Evolutionary conservation across 2,888 invertebrate species (phyloP), one percentile per base, ranked within the genome.

Genomic region (Ornithoptera alexandrae): DNA sequence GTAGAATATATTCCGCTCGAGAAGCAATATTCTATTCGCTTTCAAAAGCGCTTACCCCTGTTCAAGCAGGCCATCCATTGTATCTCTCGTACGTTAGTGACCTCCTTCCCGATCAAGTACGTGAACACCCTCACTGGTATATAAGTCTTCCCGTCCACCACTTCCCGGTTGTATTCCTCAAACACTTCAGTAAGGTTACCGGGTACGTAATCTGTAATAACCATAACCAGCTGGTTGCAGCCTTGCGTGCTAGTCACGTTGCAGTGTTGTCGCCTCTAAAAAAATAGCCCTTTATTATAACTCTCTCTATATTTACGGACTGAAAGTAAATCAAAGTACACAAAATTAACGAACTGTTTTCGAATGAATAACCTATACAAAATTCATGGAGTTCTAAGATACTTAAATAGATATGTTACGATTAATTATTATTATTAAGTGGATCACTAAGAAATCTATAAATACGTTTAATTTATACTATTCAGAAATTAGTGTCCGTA

Each of bases 141-240:
- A 74, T 94, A 94, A 0, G 94, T 95, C 39, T 86, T 83, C 53
- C 83, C 83, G 22, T 93, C 94, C 73, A 95, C 95, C 72, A 92
- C 88, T 67, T 93, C 93, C 89, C 95, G 94, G 85, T 98, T 99
- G 87, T 97, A 95, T 74, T 94, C 90, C 73, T 96, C 94, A 80
- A 98, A 98, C 5, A 98, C 94, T 77, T 98, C 96, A 18, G 97
- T 96, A 74, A 97, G 94, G 84, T 97, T 97, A 64, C 96, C 96
- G 0, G 98, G 96, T 4, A 98, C 96, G 62, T 98, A 98, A 87
- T 99, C 99, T 0, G 99, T 99, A 73, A 99, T 95, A 70, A 99
- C 90, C 98, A 99, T 98, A 72, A 99, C 98, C 42, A 98, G 95
- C 87, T 98, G 98, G 89, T 99, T 99, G 84, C 99, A 99, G 50